phyloP scores from a whole-genome alignment of 2,888 invertebrate genomes.

The Drosophila kambysellisi region DNA sequence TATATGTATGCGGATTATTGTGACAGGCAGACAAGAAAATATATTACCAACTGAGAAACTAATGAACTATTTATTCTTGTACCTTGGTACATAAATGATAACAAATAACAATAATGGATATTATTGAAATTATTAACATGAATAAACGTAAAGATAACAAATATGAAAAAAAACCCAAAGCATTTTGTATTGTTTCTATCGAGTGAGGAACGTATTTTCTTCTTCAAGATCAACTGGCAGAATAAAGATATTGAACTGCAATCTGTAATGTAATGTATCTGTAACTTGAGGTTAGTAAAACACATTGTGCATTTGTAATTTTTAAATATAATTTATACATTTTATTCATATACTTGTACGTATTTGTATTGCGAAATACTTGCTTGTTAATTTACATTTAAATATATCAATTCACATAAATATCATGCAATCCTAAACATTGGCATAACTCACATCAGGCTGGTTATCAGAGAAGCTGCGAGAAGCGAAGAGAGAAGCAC shows the following conservation, averaged over 20 bases:
- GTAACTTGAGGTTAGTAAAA: neutral
- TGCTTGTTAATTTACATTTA: conserved; percentile 62
- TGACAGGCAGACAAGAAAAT: conserved; percentile 14
- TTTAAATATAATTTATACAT: conserved; percentile 49
- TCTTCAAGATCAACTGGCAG: neutral
- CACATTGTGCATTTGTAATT: conserved; percentile 14
- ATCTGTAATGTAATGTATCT: too few species aligned
- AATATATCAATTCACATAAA: conserved; percentile 70
- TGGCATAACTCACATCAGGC: conserved; percentile 14
- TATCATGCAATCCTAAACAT: conserved; percentile 42
- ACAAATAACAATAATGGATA: conserved; percentile 47
- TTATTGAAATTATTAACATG: conserved; percentile 61
- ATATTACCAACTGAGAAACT: conserved; percentile 33
- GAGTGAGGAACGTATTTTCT: neutral
- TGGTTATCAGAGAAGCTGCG: conserved; percentile 1
- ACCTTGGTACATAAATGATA: conserved; percentile 39
- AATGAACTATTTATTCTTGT: conserved; percentile 48
- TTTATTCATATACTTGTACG: conserved; percentile 47
- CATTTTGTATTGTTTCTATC: neutral
- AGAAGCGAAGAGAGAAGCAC: conserved; percentile 10
- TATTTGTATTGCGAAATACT: conserved; percentile 53
- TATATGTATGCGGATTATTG: conserved; percentile 52
- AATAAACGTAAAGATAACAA: conserved; percentile 64
- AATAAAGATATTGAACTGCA: neutral
- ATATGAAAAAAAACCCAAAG: conserved; percentile 17